phyloP scores from a whole-genome alignment of 2,888 invertebrate species.

The Argyresthia albistria region DNA sequence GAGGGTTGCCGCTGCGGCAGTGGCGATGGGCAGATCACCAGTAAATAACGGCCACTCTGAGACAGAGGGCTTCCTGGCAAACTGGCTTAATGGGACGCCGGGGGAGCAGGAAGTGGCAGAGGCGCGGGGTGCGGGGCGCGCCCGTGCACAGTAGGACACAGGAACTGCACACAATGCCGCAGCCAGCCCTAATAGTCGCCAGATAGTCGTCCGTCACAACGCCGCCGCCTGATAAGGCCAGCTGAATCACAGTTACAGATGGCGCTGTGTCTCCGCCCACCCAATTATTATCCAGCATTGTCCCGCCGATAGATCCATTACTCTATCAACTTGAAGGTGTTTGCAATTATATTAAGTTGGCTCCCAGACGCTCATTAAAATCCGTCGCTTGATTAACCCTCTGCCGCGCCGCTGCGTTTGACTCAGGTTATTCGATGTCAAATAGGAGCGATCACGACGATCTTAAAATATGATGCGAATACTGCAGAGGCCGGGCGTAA shows the following conservation, averaged over 20 bases:
- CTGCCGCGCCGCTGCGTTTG: constrained; percentile 1
- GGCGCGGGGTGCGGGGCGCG: constrained; percentile 11
- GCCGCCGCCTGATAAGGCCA: constrained; percentile 7
- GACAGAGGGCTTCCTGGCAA: constrained; percentile 59
- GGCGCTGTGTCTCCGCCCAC: constrained; percentile 13
- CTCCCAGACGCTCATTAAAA: constrained; percentile 4
- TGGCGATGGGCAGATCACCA: constrained; percentile 31
- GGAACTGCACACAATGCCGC: constrained; percentile 11
- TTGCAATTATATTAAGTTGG: background rate
- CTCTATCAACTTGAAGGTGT: background rate
- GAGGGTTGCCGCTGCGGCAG: background rate
- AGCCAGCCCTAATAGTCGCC: constrained; percentile 7
- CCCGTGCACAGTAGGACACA: constrained; percentile 9
- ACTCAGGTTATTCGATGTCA: constrained; percentile 3
- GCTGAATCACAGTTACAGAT: constrained; percentile 11
- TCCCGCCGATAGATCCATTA: constrained; percentile 2
- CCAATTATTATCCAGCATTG: constrained; percentile 6
- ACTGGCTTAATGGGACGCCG: constrained; percentile 14
- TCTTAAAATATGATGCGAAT: background rate
- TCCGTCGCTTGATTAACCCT: constrained; percentile 3
- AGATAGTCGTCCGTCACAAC: constrained; percentile 10
- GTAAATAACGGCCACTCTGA: constrained; percentile 51
- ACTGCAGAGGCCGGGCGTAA: background rate
- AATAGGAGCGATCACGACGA: background rate
- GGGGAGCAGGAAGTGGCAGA: constrained; percentile 8